phyloP scores from a whole-genome alignment of 2,797 vertebrate species.

The Gymnocypris eckloni region DNA sequence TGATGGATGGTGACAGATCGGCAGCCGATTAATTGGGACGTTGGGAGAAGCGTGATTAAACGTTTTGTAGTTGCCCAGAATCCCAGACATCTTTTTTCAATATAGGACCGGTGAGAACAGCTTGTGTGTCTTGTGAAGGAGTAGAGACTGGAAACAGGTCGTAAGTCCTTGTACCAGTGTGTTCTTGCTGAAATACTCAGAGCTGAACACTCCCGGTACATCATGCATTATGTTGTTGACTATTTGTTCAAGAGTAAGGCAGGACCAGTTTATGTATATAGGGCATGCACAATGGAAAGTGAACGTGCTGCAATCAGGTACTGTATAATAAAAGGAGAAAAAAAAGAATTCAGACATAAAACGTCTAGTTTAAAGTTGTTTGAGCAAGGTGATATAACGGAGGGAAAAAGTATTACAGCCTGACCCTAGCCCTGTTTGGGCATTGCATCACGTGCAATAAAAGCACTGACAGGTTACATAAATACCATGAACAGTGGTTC shows the following conservation, averaged over 20 bases:
- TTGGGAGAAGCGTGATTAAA: conserved; percentile 71
- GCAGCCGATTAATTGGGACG: conserved; percentile 78
- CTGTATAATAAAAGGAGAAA: not conserved
- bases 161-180: not conserved
- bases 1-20: conserved; percentile 83
- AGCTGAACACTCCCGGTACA: not conserved
- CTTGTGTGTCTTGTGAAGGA: conserved; percentile 27
- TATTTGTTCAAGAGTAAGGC: not conserved
- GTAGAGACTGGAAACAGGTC: not conserved
- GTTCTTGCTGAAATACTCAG: not conserved
- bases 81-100: conserved; percentile 58
- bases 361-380: not conserved
- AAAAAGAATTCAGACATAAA: not conserved
- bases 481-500: not conserved
- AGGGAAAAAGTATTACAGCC: not conserved
- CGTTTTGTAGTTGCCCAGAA: conserved; percentile 66
- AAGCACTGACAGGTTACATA: not conserved
- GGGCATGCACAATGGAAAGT: not conserved
- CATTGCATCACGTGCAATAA: not conserved
- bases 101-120: conserved; percentile 45
- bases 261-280: not conserved
- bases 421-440: not conserved
- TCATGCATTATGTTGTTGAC: not conserved
- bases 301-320: not conserved
- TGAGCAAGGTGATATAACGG: not conserved